Percentiles rank a stretch among this genome's conserved stretches.
phyloP scores from a whole-genome alignment of 53 echinoderm and acorn worm species.

The Mesocentrotus franciscanus region DNA sequence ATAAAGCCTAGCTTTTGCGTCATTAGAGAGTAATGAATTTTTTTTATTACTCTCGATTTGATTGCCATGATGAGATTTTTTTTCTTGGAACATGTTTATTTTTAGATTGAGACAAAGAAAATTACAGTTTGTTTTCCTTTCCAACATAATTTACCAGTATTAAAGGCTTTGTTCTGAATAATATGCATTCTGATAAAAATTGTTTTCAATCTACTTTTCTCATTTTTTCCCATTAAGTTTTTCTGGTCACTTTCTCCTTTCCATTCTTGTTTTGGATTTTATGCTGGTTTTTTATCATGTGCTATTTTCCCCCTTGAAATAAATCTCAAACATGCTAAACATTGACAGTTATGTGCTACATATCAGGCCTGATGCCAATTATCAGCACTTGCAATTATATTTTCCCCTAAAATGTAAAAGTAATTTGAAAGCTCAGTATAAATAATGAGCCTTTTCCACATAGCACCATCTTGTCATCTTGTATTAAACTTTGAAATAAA shows the following conservation, averaged over 20 bases:
- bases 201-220: not conserved
- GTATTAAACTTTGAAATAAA: not conserved
- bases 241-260: not conserved
- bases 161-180: not conserved
- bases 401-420: not conserved
- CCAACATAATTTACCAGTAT: not conserved
- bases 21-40: not conserved
- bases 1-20: slow-evolving; percentile 12
- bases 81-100: not conserved
- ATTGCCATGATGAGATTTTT: not conserved
- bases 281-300: not conserved
- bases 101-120: not conserved
- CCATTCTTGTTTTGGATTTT: not conserved
- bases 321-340: not conserved
- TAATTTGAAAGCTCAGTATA: not conserved
- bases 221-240: not conserved
- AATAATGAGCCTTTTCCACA: not conserved
- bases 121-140: not conserved
- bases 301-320: not conserved
- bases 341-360: not conserved
- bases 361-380: not conserved
- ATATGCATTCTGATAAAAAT: not conserved
- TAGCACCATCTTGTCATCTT: not conserved
- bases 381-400: not conserved
- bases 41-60: not conserved